Base-by-base conservation (phyloP, 1,140 invertebrate genomes). In the Heterodera carotae region DNA sequence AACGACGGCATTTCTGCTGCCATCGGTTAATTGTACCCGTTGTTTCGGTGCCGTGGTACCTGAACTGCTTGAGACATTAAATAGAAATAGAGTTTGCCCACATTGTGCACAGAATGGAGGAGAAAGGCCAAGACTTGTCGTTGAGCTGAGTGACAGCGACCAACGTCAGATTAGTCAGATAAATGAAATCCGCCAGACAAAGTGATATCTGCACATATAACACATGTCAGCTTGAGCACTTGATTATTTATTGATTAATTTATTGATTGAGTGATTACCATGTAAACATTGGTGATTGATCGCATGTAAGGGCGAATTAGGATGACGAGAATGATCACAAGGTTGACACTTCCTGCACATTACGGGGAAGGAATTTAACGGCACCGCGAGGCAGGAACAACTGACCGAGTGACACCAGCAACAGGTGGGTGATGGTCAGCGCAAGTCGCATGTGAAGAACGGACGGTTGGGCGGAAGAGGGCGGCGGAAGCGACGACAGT, bases 131-230 rank as follows among this genome's bases (percentile, higher is more conserved):
- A 15, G 78, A 82, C 43, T 87, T 86, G 76, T 85, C 81, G 69
- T 88, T 87, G 31, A 88, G 70, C 73, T 87, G 86, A 25, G 85
- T 88, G 60, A 84, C 86, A 0, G 86, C 85, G 3, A 87, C 85
- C 22, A 87, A 75, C n/a, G 77, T 80, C 67, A 87, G 72, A 71
- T 87, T 87, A 5, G 82, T 71, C 33, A 87, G 74, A 73, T 87
- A 87, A 36, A 88, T 80, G 71, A 87, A 87, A 56, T 87, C 85
- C 1, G 86, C 86, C 29, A 87, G 67, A 77, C 85, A 87, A 75
- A 87, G 66, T 8, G 79, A 80, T n/a, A 88, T 79, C 83, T 85
- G 69, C n/a, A n/a, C n/a, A n/a, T n/a, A n/a, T n/a, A n/a, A n/a
- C n/a, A n/a, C n/a, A n/a, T n/a, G n/a, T n/a, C n/a, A n/a, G n/a